Percentiles rank a stretch among this genome's conserved stretches.
Evolutionary conservation across 2,113 vertebrate genomes (phyloP).

Genomic region (Gymnorhina tibicen): DNA sequence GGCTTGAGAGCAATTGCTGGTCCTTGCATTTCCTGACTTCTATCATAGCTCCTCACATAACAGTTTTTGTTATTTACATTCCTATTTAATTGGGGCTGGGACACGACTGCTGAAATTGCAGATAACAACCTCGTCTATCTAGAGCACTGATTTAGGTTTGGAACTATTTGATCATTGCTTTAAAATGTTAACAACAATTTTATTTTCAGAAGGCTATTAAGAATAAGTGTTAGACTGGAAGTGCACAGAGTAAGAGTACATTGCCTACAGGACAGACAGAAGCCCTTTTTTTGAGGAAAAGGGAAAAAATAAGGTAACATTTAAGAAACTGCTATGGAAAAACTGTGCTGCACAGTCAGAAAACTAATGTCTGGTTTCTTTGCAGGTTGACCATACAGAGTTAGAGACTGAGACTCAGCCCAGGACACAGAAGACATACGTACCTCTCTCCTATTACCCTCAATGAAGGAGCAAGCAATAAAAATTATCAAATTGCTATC

Average conservation of each 20-base stretch:
- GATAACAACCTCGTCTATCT: not conserved
- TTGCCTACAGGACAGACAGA: not conserved
- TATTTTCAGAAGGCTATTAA: not conserved
- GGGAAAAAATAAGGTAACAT: not conserved
- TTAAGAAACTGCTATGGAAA: not conserved
- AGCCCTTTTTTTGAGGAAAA: not conserved
- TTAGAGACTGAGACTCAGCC: not conserved
- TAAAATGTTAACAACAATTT: not conserved
- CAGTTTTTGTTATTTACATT: not conserved
- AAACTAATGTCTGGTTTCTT: not conserved
- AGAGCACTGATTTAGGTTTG: not conserved
- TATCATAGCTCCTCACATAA: not conserved
- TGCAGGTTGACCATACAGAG: not conserved
- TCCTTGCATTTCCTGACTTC: not conserved
- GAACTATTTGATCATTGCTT: not conserved
- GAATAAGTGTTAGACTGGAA: not conserved
- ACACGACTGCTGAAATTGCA: not conserved
- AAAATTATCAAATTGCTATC: not conserved
- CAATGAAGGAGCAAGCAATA: not conserved
- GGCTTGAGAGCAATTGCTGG: not conserved
- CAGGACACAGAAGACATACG: not conserved
- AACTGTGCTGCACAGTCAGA: not conserved
- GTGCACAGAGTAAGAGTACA: not conserved
- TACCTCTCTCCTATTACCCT: not conserved
- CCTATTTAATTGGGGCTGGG: not conserved